Evolutionary conservation across 2,113 vertebrate genomes (phyloP).

Genomic region (Leptodactylus fuscus): DNA sequence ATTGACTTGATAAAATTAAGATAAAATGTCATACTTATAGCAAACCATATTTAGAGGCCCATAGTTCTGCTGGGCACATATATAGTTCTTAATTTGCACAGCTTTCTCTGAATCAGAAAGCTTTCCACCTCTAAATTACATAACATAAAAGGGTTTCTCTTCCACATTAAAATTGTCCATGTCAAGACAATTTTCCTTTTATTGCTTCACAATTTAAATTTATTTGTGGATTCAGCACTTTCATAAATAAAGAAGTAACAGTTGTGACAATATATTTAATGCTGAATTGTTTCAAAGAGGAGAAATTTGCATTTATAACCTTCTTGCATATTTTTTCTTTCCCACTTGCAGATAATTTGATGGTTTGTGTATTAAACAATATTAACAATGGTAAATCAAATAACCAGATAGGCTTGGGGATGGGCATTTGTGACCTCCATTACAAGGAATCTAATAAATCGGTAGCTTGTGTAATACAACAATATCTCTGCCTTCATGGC

Average conservation of each 20-base stretch:
- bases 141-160: slow-evolving; percentile 55
- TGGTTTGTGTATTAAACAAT: slow-evolving; percentile 35
- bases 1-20: slow-evolving; percentile 55
- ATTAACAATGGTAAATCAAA: slow-evolving; percentile 40
- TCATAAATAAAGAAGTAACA: slow-evolving; percentile 54
- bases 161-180: slow-evolving; percentile 53
- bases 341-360: slow-evolving; percentile 41
- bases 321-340: slow-evolving; percentile 41
- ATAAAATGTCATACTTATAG: slow-evolving; percentile 52
- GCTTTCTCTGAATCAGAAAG: slow-evolving; percentile 44
- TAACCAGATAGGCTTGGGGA: background rate
- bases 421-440: background rate
- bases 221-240: slow-evolving; percentile 54
- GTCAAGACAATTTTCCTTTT: slow-evolving; percentile 55
- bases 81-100: slow-evolving; percentile 45
- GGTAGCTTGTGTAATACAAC: background rate
- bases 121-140: slow-evolving; percentile 53
- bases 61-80: slow-evolving; percentile 18
- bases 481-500: background rate
- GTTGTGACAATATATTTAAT: slow-evolving; percentile 50
- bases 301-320: slow-evolving; percentile 54
- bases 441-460: background rate
- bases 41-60: slow-evolving; percentile 49
- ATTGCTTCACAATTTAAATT: slow-evolving; percentile 57
- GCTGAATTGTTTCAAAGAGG: slow-evolving; percentile 60